Evolutionary conservation across 2,888 invertebrate genomes (phyloP).

Genomic region (Elegia similella): DNA sequence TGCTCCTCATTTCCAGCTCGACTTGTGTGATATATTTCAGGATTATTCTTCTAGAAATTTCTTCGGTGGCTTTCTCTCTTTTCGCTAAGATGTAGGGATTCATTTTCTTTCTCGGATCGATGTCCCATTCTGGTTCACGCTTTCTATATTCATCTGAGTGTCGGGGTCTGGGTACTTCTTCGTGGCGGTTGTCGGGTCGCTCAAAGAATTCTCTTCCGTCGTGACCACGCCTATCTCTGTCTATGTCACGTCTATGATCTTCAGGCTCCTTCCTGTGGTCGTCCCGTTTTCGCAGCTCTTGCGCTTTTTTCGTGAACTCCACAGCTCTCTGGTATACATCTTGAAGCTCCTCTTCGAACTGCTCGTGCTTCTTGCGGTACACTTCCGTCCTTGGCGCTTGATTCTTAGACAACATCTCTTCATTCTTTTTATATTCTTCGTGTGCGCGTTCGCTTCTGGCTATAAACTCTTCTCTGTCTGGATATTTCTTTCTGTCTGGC

Average conservation of each 20-base stretch:
- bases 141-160: slow-evolving; percentile 17
- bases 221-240: slow-evolving; percentile 19
- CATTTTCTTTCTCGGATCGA: slow-evolving; percentile 19
- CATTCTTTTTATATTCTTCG: slow-evolving; percentile 8
- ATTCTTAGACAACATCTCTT: slow-evolving; percentile 30
- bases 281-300: slow-evolving; percentile 45
- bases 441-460: slow-evolving; percentile 13
- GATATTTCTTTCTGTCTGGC: slow-evolving; percentile 15
- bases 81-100: slow-evolving; percentile 37
- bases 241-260: slow-evolving; percentile 30
- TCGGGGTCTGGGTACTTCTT: slow-evolving; percentile 23
- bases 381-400: not conserved
- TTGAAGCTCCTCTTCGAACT: slow-evolving; percentile 59
- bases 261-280: slow-evolving; percentile 31
- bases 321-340: slow-evolving; percentile 59
- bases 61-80: slow-evolving; percentile 56
- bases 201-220: slow-evolving; percentile 23
- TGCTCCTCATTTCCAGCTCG: slow-evolving; percentile 39
- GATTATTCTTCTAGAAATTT: slow-evolving; percentile 50
- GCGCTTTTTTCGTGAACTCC: slow-evolving; percentile 59
- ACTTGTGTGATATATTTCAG: slow-evolving; percentile 39
- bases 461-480: slow-evolving; percentile 22
- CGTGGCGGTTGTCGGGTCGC: slow-evolving; percentile 26
- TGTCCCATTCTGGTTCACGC: slow-evolving; percentile 20
- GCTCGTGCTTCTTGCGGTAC: slow-evolving; percentile 24